Base-by-base conservation (phyloP, 1,140 invertebrate species). In the Nephotettix cincticeps region DNA sequence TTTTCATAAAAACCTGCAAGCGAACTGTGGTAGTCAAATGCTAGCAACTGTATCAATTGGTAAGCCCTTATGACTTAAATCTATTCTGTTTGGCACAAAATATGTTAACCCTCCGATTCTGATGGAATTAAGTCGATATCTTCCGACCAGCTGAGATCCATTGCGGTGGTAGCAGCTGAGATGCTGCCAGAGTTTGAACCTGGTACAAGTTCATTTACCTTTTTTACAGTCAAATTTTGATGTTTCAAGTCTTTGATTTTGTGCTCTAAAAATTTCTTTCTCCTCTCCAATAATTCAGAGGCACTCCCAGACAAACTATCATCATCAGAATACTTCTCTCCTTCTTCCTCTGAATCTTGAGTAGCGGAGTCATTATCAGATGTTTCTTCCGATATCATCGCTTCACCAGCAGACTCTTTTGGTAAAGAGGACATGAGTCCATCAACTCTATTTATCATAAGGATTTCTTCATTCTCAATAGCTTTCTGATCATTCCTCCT, bases 371-470 rank as follows among this genome's bases (percentile, higher is more conserved):
- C 71, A 19, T 75, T 72, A 47, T 76, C 74, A 2, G 75, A 75
- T n/a, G 72, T 70, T 30, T 75, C 75, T 13, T 73, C 75, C 13
- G 74, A 75, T 17, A 75, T 72, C 75, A 76, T 76, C 21, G 74
- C 75, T 58, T 76, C 75, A 4, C 75, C 75, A 17, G 69, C 75
- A 2, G 74, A 67, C 21, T 76, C 75, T 64, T 76, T 76, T 0
- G 75, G 75, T 1, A 76, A 70, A 17, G 68, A 43, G 43, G 63
- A 58, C 17, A 66, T 29, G 17, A 58, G 23, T 0, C 68, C 58
- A 19, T 74, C 73, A 29, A 68, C 73, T 30, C 70, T 68, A 19
- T 68, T 68, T 30, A 74, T 69, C 58, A 71, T 67, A 17, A 71
- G 32, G 11, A 74, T 67, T n/a, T 71, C 73, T 56, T 74, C 73